Base-by-base conservation (phyloP, 2,113 vertebrate species). In the Plestiodon gilberti region DNA sequence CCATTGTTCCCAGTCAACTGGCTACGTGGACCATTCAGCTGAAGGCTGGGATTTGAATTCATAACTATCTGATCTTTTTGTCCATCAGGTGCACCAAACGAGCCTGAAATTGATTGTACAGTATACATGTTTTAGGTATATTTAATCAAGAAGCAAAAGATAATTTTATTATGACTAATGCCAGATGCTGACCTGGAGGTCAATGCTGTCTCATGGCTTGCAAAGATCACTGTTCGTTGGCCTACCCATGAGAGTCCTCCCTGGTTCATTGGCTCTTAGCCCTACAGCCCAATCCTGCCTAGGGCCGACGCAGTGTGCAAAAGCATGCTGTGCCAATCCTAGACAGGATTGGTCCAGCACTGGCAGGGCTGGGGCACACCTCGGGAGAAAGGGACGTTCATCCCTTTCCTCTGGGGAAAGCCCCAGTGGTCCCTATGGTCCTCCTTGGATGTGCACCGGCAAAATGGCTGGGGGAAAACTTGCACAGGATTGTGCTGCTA, bases 1-100 rank as follows among this genome's bases (percentile, higher is more conserved):
- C 59, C 69, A 87, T 40, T 89, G 89, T 93, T 92, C 85, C 64
- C 78, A 91, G 87, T 75, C 83, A 84, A 84, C 87, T 8, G 15
- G 76, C 82, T n/a, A 88, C 65, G 83, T 0, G 0, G 78, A 59
- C 62, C 71, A 73, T 71, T n/a, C 55, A 80, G 61, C 30, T 38
- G 78, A 87, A 82, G 90, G 76, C 67, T 70, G 87, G 88, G 80
- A 89, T 88, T 92, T 93, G 83, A 84, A 91, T 91, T 83, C 67
- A 61, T 83, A 89, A 30, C 14, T 30, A 35, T 73, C 18, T 8
- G 11, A 22, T 78, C 9, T 23, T 55, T 64, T 43, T 78, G 67
- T 74, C 57, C 59, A 81, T 22, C 25, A 33, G 38, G 15, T 38
- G 7, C 70, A 74, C 57, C 78, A 86, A 35, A 80, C 30, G 40